Percentiles rank a stretch among this genome's conserved stretches.
These are phyloP conservation scores for Eupithecia subfuscata DNA, from an alignment of 2,888 invertebrate genomes.

Conservation along the genomic window DNA sequence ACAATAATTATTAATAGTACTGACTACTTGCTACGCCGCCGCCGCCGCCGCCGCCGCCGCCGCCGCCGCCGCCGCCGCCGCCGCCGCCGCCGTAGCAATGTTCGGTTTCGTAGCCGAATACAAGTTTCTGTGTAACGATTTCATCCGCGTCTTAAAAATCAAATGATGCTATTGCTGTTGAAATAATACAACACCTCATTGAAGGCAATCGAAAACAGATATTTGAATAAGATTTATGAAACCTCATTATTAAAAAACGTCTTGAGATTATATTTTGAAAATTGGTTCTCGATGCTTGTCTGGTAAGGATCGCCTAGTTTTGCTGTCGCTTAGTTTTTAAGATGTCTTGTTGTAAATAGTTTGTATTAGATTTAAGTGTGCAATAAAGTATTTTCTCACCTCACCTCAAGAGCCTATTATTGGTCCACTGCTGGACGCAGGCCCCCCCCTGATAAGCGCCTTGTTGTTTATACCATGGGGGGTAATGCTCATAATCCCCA, in stretches of 20 bases:
- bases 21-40: not conserved
- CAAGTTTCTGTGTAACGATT: not conserved
- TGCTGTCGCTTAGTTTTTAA: not conserved
- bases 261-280: not conserved
- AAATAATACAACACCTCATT: not conserved
- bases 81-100: not conserved
- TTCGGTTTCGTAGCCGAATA: not conserved
- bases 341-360: too few relatives aligned
- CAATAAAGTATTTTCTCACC: too few relatives aligned
- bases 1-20: too few relatives aligned
- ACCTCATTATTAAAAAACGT: not conserved
- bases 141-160: not conserved
- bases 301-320: too few relatives aligned
- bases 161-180: not conserved
- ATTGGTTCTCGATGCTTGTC: too few relatives aligned
- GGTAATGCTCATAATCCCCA: too few relatives aligned
- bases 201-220: not conserved
- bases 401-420: too few relatives aligned
- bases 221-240: too few relatives aligned
- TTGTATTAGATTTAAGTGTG: too few relatives aligned
- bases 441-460: too few relatives aligned
- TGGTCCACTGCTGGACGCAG: too few relatives aligned
- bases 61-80: not conserved
- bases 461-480: too few relatives aligned
- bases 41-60: not conserved